These are phyloP conservation scores for Himalopsyche tibetana DNA, from an alignment of 2,888 invertebrate species.

Conservation along the genomic window DNA sequence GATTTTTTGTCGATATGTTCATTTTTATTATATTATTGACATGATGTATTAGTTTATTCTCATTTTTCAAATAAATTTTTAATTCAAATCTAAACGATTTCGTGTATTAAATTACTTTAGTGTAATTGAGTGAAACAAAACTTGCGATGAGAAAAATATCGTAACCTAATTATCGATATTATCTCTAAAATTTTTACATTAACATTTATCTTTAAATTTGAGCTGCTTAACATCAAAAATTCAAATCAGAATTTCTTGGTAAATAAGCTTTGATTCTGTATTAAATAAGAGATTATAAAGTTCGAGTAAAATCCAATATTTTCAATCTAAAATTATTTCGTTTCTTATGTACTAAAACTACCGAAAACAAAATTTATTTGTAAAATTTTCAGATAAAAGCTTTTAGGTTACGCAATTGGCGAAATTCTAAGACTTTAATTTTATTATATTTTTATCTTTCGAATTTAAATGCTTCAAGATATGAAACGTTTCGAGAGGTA, in stretches of 20 bases:
- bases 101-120: too few species aligned
- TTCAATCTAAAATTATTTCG: background rate
- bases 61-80: too few species aligned
- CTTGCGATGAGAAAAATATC: too few species aligned
- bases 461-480: conserved; percentile 1
- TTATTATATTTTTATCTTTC: conserved; percentile 34
- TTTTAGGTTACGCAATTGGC: background rate
- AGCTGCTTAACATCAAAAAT: too few species aligned
- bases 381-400: background rate
- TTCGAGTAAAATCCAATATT: background rate
- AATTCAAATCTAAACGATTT: too few species aligned
- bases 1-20: background rate
- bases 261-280: too few species aligned
- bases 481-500: background rate
- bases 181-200: too few species aligned
- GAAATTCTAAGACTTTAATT: background rate
- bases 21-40: background rate
- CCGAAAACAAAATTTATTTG: background rate
- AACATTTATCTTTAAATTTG: too few species aligned
- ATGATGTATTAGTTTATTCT: background rate
- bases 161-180: too few species aligned
- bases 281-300: too few species aligned
- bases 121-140: too few species aligned
- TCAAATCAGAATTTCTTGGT: too few species aligned
- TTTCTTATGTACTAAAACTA: background rate